Evolutionary conservation across 2,888 invertebrate species (phyloP).

Genomic region (Oscheius onirici): DNA sequence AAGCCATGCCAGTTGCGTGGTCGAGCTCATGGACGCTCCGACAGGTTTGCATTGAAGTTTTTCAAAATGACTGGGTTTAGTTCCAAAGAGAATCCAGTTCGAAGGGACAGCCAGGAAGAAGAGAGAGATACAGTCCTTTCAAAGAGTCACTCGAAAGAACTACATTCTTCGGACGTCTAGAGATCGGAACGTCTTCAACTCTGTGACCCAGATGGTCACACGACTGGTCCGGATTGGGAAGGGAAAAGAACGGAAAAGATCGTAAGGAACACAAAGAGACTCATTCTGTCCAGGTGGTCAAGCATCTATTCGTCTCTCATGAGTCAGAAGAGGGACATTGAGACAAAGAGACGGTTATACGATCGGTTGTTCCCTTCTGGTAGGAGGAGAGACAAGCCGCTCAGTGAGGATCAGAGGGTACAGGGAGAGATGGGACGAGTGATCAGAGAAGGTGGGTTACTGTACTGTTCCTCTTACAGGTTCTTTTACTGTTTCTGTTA

Average conservation of each 20-base stretch:
- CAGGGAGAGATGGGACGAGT: too few relatives aligned
- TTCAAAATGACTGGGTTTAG: too few relatives aligned
- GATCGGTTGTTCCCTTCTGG: too few relatives aligned
- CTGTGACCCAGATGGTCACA: not conserved
- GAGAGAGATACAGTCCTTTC: not conserved
- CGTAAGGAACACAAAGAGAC: not conserved
- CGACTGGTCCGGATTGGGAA: not conserved
- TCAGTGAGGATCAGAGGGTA: too few relatives aligned
- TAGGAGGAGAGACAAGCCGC: too few relatives aligned
- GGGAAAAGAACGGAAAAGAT: not conserved
- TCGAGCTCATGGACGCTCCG: constrained; percentile 28
- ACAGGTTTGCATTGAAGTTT: not conserved
- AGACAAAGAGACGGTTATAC: too few relatives aligned
- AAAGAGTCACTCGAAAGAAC: not conserved
- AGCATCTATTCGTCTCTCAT: too few relatives aligned
- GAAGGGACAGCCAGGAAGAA: not conserved
- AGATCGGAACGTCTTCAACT: not conserved
- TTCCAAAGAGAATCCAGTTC: not conserved
- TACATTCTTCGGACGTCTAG: not conserved
- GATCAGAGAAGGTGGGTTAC: too few relatives aligned
- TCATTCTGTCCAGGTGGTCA: not conserved
- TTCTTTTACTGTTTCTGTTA: not conserved
- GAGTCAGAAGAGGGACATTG: too few relatives aligned
- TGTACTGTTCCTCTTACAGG: not conserved
- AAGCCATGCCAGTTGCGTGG: constrained; percentile 46